Evolutionary conservation across 2,113 vertebrate species (phyloP).

Genomic region (Trinectes maculatus): DNA sequence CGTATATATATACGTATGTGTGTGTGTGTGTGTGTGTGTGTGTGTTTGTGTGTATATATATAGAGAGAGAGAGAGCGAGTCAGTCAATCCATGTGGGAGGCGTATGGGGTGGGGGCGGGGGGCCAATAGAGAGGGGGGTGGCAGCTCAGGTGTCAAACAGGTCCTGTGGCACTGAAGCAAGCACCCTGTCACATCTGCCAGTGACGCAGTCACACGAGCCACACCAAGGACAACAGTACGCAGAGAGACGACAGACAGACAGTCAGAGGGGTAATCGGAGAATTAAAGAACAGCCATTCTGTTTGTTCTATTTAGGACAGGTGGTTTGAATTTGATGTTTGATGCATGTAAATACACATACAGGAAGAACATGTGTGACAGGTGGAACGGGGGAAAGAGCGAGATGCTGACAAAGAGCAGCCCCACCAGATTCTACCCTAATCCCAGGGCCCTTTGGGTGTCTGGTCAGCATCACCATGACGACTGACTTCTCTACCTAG

Average conservation of each 20-base stretch:
- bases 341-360: too few relatives aligned
- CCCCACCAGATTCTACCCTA: slow-evolving; percentile 29
- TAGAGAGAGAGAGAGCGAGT: slow-evolving; percentile 35
- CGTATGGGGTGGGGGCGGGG: too few relatives aligned
- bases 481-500: slow-evolving; percentile 67
- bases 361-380: not conserved
- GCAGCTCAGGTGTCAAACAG: slow-evolving; percentile 36
- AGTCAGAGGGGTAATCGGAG: not conserved
- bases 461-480: slow-evolving; percentile 74
- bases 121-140: too few relatives aligned
- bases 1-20: too few relatives aligned
- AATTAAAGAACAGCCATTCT: not conserved
- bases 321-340: not conserved
- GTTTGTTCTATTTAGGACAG: not conserved
- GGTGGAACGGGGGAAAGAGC: slow-evolving; percentile 1
- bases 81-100: slow-evolving; percentile 43
- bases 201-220: slow-evolving; percentile 27
- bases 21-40: too few relatives aligned
- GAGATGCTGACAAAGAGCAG: slow-evolving; percentile 52
- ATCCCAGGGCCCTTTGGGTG: slow-evolving; percentile 41
- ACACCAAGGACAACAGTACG: not conserved
- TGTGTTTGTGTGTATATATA: too few relatives aligned
- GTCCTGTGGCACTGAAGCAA: slow-evolving; percentile 48
- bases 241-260: slow-evolving; percentile 3
- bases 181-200: slow-evolving; percentile 43